Evolutionary conservation across 2,113 vertebrate genomes (phyloP).

Genomic region (Sapajus apella): DNA sequence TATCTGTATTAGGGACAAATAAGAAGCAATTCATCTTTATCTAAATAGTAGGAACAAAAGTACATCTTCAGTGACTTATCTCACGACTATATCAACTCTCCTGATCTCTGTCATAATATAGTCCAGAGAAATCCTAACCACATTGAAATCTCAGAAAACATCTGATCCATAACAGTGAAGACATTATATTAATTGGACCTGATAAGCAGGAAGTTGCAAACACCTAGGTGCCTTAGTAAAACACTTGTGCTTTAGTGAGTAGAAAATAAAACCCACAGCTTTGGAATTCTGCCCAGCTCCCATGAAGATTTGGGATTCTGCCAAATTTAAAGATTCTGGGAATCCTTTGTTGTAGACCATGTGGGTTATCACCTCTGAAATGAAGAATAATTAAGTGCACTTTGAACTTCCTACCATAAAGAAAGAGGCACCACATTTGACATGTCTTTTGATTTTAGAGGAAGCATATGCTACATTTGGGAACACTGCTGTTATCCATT

Average conservation of each 20-base stretch:
- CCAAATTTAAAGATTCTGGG: not conserved
- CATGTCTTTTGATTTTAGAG: not conserved
- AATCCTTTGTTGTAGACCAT: not conserved
- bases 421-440: not conserved
- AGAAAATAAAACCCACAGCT: not conserved
- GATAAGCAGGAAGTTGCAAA: not conserved
- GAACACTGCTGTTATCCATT: not conserved
- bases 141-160: slow-evolving; percentile 11
- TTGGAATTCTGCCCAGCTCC: not conserved
- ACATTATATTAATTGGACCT: not conserved
- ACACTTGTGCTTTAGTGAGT: not conserved
- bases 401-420: not conserved
- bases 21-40: not conserved
- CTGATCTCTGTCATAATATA: not conserved
- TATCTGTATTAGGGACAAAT: not conserved
- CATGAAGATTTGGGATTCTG: not conserved
- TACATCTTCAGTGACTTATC: not conserved
- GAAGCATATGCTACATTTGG: not conserved
- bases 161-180: not conserved
- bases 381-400: not conserved
- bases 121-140: not conserved
- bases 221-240: not conserved
- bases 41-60: not conserved
- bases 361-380: not conserved
- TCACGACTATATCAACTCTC: not conserved